Evolutionary conservation across 2,797 vertebrate species (phyloP).

Genomic region (Labroides dimidiatus): DNA sequence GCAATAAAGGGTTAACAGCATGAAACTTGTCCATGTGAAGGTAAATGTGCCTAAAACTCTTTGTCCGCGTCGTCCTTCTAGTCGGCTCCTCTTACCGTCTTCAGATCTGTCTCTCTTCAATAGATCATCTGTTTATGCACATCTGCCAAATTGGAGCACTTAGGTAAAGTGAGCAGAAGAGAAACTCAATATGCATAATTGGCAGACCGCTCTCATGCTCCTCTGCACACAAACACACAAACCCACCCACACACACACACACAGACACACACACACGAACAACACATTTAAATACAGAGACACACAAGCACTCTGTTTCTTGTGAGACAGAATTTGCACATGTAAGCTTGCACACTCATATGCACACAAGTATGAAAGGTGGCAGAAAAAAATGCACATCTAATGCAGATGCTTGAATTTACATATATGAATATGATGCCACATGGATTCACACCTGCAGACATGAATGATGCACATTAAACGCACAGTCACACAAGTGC

Average conservation of each 20-base stretch:
- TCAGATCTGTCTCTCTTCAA: constrained; percentile 52
- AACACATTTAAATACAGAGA: constrained; percentile 13
- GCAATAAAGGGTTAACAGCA: constrained; percentile 17
- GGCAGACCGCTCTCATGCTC: constrained; percentile 66
- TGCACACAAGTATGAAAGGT: not conserved
- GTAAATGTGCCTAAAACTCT: not conserved
- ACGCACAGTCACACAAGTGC: not conserved
- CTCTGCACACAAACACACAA: constrained; percentile 19
- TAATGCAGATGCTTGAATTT: not conserved
- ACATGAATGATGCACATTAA: not conserved
- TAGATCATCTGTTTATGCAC: constrained; percentile 83
- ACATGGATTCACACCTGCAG: not conserved
- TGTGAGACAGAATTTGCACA: constrained; percentile 16
- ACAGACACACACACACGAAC: constrained; percentile 11
- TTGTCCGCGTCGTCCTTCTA: constrained; percentile 51
- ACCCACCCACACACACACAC: constrained; percentile 13
- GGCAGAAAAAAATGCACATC: not conserved
- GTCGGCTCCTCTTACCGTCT: constrained; percentile 53
- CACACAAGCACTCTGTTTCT: constrained; percentile 20
- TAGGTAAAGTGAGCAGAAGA: constrained; percentile 82
- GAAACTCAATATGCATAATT: constrained; percentile 81
- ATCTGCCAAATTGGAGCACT: constrained; percentile 82
- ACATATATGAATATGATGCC: constrained; percentile 16
- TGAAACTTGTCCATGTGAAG: not conserved
- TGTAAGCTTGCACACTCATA: not conserved